A percentile compares a stretch with the other conserved stretches of the same genome.
phyloP scores from a whole-genome alignment of 2,113 vertebrate species.

The Hippocampus mohnikei region DNA sequence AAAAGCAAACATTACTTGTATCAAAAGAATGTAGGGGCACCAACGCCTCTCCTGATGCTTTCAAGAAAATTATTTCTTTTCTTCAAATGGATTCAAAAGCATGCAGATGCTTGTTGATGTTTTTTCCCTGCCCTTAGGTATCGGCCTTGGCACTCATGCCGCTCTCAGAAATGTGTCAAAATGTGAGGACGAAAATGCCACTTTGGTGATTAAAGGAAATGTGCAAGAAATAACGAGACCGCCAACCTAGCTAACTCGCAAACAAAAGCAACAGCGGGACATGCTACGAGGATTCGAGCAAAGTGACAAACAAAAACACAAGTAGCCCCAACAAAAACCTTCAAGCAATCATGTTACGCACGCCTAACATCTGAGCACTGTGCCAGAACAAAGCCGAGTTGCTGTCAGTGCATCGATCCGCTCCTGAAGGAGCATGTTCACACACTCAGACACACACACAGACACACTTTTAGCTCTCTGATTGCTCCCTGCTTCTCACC shows the following conservation, averaged over 20 bases:
- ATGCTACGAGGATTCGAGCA: conserved; percentile 53
- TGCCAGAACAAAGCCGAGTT: conserved; percentile 89
- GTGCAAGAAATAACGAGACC: conserved; percentile 5
- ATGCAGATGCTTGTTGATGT: conserved; percentile 4
- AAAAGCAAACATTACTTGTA: conserved; percentile 32
- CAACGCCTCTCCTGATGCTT: conserved; percentile 28
- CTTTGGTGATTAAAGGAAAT: conserved; percentile 3
- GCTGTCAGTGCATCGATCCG: conserved; percentile 91
- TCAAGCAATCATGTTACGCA: conserved; percentile 98
- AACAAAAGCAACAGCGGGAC: conserved; percentile 50
- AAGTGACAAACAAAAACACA: conserved; percentile 70
- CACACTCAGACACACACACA: not conserved
- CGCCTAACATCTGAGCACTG: conserved; percentile 87
- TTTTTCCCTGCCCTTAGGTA: conserved; percentile 13
- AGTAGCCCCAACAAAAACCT: conserved; percentile 83
- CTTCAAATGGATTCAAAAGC: conserved; percentile 4
- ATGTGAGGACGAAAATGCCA: conserved; percentile 9
- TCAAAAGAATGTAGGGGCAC: conserved; percentile 33
- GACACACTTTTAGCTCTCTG: conserved; percentile 77
- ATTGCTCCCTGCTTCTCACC: conserved; percentile 83
- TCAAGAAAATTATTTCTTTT: conserved; percentile 8
- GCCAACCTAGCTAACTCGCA: conserved; percentile 16
- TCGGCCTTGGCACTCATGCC: conserved; percentile 1
- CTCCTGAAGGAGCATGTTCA: conserved; percentile 81
- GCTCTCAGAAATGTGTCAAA: conserved; percentile 19